Percentiles rank a stretch among this genome's conserved stretches.
These are phyloP conservation scores for Dicranocentrus wangi DNA, from an alignment of 2,888 invertebrate species.

Conservation along the genomic window DNA sequence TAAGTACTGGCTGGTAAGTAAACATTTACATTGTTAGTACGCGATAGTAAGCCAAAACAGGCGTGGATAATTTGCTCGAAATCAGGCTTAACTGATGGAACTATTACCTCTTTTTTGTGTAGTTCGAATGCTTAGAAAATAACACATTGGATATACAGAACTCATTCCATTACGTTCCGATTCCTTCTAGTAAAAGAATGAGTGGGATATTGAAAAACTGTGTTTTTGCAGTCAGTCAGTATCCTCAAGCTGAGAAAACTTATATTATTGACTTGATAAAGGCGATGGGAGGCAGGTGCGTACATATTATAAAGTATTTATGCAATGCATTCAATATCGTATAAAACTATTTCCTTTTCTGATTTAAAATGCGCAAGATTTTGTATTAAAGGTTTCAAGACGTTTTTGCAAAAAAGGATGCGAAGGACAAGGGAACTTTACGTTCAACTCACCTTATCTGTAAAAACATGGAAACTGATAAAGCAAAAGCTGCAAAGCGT, in stretches of 20 bases:
- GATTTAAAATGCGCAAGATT: no score
- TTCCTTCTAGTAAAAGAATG: constrained; percentile 21
- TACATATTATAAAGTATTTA: no score
- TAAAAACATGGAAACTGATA: constrained; percentile 81
- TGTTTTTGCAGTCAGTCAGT: constrained; percentile 87
- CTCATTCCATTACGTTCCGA: constrained; percentile 55
- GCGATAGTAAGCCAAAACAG: no score
- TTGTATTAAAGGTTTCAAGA: constrained; percentile 78
- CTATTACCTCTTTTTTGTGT: constrained; percentile 18
- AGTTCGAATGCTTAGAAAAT: constrained; percentile 64
- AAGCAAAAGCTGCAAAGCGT: constrained; percentile 86
- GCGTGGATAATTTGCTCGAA: no score
- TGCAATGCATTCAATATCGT: no score
- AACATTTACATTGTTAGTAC: background rate
- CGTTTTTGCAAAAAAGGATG: constrained; percentile 80
- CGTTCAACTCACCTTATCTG: constrained; percentile 89
- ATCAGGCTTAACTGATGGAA: no score
- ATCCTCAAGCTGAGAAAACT: constrained; percentile 82
- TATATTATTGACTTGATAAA: constrained; percentile 83
- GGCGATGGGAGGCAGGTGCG: constrained; percentile 83
- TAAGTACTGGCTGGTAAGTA: constrained; percentile 70
- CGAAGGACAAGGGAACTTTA: constrained; percentile 76
- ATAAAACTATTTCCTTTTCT: no score
- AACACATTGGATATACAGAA: constrained; percentile 44
- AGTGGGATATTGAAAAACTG: constrained; percentile 78